Percentiles rank a stretch among this genome's conserved stretches.
Evolutionary conservation across 1,140 invertebrate species (phyloP).

Genomic region (Drosophila melanogaster): Release_6_plus_ISO1_MT NT_033777.3:16450001-16450500

Average conservation of each 20-base stretch:
- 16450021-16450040: constrained; percentile 62
- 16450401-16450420: too few relatives aligned
- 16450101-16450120: constrained; percentile 38
- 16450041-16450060: constrained; percentile 71
- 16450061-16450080: constrained; percentile 80
- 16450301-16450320: background rate
- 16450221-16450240: constrained; percentile 4
- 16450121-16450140: constrained; percentile 30
- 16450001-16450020: constrained; percentile 64
- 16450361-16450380: too few relatives aligned
- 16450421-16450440: background rate
- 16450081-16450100: constrained; percentile 72
- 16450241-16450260: constrained; percentile 16
- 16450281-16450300: background rate
- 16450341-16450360: too few relatives aligned
- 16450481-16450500: background rate
- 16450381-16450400: too few relatives aligned
- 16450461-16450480: background rate
- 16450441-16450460: background rate
- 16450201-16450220: constrained; percentile 38
- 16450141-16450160: constrained; percentile 33
- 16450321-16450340: too few relatives aligned
- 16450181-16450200: constrained; percentile 40
- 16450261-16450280: constrained; percentile 14
- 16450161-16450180: constrained; percentile 60